A percentile compares a stretch with the other conserved stretches of the same genome.
These are phyloP conservation scores for Trinectes maculatus DNA, from an alignment of 2,113 vertebrate genomes.

Conservation along the genomic window DNA sequence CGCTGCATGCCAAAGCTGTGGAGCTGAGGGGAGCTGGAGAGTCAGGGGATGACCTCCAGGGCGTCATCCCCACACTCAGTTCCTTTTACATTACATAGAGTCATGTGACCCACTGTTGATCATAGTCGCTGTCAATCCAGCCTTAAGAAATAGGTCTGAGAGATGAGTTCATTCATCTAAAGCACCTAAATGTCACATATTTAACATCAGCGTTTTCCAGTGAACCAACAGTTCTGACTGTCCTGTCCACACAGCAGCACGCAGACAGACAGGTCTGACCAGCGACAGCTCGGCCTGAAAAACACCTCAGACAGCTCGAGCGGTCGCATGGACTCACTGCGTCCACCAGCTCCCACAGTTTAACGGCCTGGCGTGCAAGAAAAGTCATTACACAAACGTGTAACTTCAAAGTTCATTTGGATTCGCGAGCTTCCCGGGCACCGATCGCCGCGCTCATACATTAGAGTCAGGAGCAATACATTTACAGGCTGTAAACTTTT, in stretches of 20 bases:
- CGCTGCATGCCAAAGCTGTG: background rate
- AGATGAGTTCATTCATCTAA: background rate
- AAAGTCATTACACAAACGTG: conserved; percentile 67
- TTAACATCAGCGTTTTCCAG: conserved; percentile 22
- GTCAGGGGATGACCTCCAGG: background rate
- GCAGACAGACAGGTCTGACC: conserved; percentile 26
- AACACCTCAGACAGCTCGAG: conserved; percentile 61
- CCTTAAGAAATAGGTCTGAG: background rate
- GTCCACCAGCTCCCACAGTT: conserved; percentile 69
- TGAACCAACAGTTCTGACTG: conserved; percentile 26
- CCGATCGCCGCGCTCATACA: conserved; percentile 75
- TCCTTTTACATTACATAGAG: background rate
- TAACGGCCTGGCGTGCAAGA: conserved; percentile 66
- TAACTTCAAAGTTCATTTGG: conserved; percentile 77
- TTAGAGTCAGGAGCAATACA: conserved; percentile 75
- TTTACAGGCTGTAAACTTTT: conserved; percentile 78
- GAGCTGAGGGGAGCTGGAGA: background rate
- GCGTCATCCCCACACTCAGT: background rate
- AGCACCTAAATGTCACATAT: background rate
- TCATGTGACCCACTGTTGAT: background rate
- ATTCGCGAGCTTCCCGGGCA: conserved; percentile 53
- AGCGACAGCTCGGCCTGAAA: conserved; percentile 37
- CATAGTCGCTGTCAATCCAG: background rate
- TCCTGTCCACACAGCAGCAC: conserved; percentile 15
- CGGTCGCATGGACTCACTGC: conserved; percentile 43